Percentiles rank a stretch among this genome's conserved stretches.
Conservation (phyloP, 1,140 invertebrate species). For the Pseudomyrmex flavicornis region DNA sequence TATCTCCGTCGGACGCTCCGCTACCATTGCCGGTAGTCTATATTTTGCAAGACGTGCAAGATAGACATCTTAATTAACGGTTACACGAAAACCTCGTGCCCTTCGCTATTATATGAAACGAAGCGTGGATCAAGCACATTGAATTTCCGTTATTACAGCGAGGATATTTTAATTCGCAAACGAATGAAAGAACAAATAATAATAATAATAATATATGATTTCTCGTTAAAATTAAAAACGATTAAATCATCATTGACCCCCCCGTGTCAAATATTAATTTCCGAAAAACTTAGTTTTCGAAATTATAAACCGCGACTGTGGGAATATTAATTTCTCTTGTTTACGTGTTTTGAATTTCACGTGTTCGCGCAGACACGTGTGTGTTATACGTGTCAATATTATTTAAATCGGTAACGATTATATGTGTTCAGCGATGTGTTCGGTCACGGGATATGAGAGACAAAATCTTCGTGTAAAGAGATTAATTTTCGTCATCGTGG, state of each 20-base stretch:
- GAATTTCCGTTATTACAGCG: background rate
- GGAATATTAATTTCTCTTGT: background rate
- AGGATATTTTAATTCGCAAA: background rate
- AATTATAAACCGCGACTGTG: too few relatives aligned
- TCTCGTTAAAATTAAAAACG: too few relatives aligned
- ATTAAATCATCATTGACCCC: too few relatives aligned
- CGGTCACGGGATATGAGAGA: background rate
- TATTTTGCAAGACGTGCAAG: conserved; percentile 44
- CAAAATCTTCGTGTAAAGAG: conserved; percentile 14
- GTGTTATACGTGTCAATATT: background rate
- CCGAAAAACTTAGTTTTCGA: too few relatives aligned
- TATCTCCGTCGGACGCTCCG: conserved; percentile 12
- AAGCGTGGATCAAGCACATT: background rate
- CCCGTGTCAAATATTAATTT: background rate
- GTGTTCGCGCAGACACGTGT: background rate
- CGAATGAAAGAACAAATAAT: background rate
- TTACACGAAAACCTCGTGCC: conserved; percentile 52
- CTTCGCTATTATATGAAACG: conserved; percentile 13
- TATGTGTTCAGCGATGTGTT: background rate
- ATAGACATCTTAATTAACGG: conserved; percentile 59
- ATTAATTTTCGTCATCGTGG: conserved; percentile 42
- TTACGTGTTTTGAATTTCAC: background rate
- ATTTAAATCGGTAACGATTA: conserved; percentile 15
- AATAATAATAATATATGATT: background rate
- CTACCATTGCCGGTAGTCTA: conserved; percentile 45